Conservation (phyloP, 2,888 invertebrate species). For the Andrena camellia region DNA sequence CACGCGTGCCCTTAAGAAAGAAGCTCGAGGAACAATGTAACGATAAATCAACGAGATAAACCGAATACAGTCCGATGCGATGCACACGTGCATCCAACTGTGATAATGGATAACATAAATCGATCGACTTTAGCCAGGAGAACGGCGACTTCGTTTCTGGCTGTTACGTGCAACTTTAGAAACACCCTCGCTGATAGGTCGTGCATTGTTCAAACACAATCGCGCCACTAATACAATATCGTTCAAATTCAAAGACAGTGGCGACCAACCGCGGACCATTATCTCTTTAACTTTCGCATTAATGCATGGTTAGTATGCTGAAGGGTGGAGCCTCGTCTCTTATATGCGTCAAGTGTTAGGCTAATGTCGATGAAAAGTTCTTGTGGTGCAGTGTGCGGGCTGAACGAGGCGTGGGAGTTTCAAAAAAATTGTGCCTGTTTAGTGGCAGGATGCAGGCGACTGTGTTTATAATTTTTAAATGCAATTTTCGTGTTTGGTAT, state of each 20-base stretch:
- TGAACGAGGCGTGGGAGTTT: background rate
- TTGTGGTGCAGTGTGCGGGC: background rate
- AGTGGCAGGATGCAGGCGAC: too few species aligned
- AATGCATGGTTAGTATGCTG: constrained; percentile 22
- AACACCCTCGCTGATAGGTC: background rate
- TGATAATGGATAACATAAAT: constrained; percentile 34
- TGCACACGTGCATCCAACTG: constrained; percentile 26
- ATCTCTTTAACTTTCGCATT: constrained; percentile 42
- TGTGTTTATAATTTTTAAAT: too few species aligned
- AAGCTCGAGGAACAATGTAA: constrained; percentile 17
- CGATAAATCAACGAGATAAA: constrained; percentile 25
- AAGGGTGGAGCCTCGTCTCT: constrained; percentile 21
- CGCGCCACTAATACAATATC: constrained; percentile 16
- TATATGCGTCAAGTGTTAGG: background rate
- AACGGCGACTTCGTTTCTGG: constrained; percentile 8
- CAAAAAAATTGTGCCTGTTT: background rate
- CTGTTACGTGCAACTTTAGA: constrained; percentile 1
- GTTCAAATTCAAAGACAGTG: constrained; percentile 37
- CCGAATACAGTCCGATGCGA: constrained; percentile 11
- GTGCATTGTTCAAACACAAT: constrained; percentile 30
- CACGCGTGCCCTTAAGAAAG: background rate
- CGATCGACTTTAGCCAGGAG: constrained; percentile 2
- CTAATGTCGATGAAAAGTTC: background rate
- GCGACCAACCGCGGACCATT: constrained; percentile 11
- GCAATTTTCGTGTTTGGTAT: too few species aligned